phyloP scores from a whole-genome alignment of 2,888 invertebrate species.

The Temnothorax ravouxi region DNA sequence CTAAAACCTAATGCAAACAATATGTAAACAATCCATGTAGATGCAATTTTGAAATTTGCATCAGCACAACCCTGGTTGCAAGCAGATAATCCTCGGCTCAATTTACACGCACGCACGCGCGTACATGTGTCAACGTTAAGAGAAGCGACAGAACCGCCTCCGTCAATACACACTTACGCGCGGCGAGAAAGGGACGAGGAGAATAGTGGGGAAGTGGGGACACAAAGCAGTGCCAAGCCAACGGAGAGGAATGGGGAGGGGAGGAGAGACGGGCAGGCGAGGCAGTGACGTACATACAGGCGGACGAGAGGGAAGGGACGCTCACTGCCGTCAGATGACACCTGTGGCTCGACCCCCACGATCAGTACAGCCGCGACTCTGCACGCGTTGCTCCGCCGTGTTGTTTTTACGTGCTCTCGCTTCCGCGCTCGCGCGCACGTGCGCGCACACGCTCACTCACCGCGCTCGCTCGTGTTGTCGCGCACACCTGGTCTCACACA shows the following conservation, averaged over 20 bases:
- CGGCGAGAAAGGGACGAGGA: conserved; percentile 27
- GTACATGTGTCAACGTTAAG: too few species aligned
- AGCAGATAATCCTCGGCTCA: too few species aligned
- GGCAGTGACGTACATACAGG: conserved; percentile 31
- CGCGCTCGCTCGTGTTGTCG: background rate
- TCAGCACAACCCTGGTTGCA: too few species aligned
- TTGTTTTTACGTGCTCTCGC: conserved; percentile 77
- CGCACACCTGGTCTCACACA: conserved; percentile 16
- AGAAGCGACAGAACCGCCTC: too few species aligned
- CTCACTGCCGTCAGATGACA: conserved; percentile 80
- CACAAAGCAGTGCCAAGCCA: conserved; percentile 19
- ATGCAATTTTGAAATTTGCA: too few species aligned
- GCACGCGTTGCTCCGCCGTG: conserved; percentile 81
- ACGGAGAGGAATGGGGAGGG: conserved; percentile 29
- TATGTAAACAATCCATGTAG: too few species aligned
- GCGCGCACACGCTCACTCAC: conserved; percentile 28
- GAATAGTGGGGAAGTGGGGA: conserved; percentile 62
- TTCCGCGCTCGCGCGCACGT: conserved; percentile 46
- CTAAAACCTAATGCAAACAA: too few species aligned
- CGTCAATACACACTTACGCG: too few species aligned
- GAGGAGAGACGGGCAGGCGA: conserved; percentile 15
- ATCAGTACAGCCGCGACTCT: conserved; percentile 85
- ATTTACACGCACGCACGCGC: too few species aligned
- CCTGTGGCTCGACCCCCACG: conserved; percentile 83
- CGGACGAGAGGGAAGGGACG: conserved; percentile 62